phyloP scores from a whole-genome alignment of 30 jellyfish, hydroid and myxozoan genomes.

The Aurelia coerulea region DNA sequence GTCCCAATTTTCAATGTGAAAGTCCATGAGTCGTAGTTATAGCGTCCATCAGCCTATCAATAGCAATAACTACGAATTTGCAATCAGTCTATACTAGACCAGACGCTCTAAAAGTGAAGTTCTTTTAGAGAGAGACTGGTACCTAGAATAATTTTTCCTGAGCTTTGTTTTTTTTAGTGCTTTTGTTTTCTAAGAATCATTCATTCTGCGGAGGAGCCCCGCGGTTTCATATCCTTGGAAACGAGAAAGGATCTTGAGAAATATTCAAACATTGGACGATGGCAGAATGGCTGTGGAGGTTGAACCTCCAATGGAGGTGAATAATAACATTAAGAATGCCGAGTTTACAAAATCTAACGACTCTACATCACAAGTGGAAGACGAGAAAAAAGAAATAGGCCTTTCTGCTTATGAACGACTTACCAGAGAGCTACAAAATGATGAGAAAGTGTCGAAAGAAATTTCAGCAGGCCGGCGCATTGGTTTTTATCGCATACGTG shows the following conservation, averaged over 20 bases:
- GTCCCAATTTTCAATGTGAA: no score
- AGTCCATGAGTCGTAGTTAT: no score
- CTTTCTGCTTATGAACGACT: constrained; percentile 78
- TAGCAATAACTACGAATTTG: no score
- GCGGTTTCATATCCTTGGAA: constrained; percentile 45
- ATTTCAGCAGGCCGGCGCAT: constrained; percentile 87
- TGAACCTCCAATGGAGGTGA: constrained; percentile 78
- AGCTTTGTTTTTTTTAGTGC: no score
- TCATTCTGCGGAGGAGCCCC: constrained; percentile 27
- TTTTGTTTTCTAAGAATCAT: no score
- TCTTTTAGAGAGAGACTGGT: no score
- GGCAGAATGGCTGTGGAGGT: constrained; percentile 79
- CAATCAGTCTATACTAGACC: no score
- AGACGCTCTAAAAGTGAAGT: no score
- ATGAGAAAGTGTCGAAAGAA: constrained; percentile 87
- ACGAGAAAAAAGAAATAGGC: constrained; percentile 22
- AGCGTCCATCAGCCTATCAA: no score
- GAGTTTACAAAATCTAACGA: constrained; percentile 27
- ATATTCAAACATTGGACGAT: neutral
- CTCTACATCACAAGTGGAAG: constrained; percentile 2
- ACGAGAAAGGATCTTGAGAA: constrained; percentile 9
- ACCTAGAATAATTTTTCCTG: no score
- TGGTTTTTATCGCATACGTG: constrained; percentile 94
- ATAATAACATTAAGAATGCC: constrained; percentile 30
- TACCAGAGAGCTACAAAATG: constrained; percentile 67